A percentile compares a stretch with the other conserved stretches of the same genome.
Evolutionary conservation across 2,888 invertebrate genomes (phyloP).

Genomic region (Drosophila cracens): DNA sequence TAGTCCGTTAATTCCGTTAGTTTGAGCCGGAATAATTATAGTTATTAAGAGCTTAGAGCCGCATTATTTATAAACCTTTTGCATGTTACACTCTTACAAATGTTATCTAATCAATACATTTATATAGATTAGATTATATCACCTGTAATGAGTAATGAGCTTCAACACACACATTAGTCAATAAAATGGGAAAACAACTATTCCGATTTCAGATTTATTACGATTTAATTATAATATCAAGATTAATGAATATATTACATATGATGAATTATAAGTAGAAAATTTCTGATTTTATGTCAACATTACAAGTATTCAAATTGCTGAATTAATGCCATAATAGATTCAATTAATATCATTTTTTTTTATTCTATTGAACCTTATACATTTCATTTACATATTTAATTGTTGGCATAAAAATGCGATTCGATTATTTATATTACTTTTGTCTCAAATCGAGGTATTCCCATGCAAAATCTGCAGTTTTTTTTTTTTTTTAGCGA

Average conservation of each 20-base stretch:
- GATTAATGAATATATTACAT: background rate
- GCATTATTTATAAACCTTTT: background rate
- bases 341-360: background rate
- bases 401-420: background rate
- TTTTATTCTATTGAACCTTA: background rate
- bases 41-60: background rate
- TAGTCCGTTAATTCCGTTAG: background rate
- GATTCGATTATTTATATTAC: background rate
- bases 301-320: background rate
- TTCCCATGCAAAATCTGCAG: background rate
- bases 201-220: background rate
- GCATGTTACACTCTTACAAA: background rate
- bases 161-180: background rate
- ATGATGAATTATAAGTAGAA: background rate
- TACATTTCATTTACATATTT: background rate
- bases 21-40: background rate
- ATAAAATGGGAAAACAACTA: background rate
- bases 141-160: background rate
- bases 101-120: background rate
- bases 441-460: background rate
- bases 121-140: slow-evolving; percentile 1
- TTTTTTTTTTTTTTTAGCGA: no score
- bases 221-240: background rate
- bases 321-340: background rate
- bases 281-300: background rate